Percentiles rank a stretch among this genome's conserved stretches.
Conservation (phyloP, 2,888 invertebrate genomes). For the Acheta domesticus region DNA sequence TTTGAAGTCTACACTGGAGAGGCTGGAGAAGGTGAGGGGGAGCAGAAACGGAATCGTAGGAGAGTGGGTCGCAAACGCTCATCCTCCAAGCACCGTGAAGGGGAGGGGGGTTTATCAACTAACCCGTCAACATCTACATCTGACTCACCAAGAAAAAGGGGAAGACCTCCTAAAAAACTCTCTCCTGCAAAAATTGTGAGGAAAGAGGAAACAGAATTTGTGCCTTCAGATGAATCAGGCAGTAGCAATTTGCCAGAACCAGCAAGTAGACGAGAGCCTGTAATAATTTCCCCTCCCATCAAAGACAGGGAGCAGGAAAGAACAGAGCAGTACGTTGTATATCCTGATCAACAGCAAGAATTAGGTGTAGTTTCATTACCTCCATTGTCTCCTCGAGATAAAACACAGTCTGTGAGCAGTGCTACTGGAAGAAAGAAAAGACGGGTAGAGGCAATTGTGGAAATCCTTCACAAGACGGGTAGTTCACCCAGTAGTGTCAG, state of each 20-base stretch:
- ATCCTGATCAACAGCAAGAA: neutral
- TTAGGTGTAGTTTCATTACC: neutral
- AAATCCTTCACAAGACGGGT: constrained; percentile 33
- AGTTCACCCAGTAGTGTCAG: constrained; percentile 28
- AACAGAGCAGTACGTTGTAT: neutral
- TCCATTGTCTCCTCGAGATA: neutral
- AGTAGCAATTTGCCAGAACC: neutral
- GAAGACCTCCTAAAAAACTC: constrained; percentile 12
- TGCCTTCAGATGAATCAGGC: neutral
- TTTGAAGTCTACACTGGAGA: constrained; percentile 28
- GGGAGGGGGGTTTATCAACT: neutral
- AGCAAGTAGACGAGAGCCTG: constrained; percentile 4
- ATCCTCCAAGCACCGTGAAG: neutral
- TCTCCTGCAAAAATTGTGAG: constrained; percentile 24
- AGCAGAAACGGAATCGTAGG: neutral
- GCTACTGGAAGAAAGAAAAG: constrained; percentile 32
- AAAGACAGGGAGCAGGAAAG: neutral
- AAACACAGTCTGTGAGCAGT: neutral
- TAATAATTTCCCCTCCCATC: constrained; percentile 12
- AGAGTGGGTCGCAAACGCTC: neutral
- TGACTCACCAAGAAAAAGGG: constrained; percentile 9
- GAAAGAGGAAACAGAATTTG: neutral
- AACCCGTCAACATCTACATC: neutral
- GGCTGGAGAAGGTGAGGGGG: neutral
- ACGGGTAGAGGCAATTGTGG: constrained; percentile 35